A percentile compares a stretch with the other conserved stretches of the same genome.
These are phyloP conservation scores for Ariolimax columbianus DNA, from an alignment of 2,888 invertebrate species.

Conservation along the genomic window DNA sequence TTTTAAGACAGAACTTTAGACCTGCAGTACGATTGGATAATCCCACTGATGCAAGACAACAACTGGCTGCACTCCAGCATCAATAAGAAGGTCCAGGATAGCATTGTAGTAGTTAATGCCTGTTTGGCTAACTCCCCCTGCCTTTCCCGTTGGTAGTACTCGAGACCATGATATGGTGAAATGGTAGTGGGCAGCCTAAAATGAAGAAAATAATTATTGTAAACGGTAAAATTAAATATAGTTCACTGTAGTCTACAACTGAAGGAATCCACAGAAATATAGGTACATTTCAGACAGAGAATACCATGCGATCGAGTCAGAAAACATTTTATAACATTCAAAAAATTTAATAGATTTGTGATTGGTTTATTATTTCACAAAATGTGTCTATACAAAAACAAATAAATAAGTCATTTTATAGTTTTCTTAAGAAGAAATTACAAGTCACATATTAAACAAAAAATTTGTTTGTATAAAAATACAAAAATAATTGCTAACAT, in stretches of 20 bases:
- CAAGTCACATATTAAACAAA: too few species aligned
- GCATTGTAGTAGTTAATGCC: conserved; percentile 88
- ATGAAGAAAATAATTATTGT: not conserved
- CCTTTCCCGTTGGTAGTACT: conserved; percentile 84
- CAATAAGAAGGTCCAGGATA: conserved; percentile 85
- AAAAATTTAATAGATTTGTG: too few species aligned
- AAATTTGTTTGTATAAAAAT: too few species aligned
- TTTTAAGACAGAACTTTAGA: not conserved
- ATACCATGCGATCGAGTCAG: too few species aligned
- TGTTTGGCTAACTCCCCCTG: conserved; percentile 81
- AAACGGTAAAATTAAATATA: not conserved
- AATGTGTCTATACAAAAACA: too few species aligned
- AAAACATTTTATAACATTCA: too few species aligned
- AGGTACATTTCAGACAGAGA: too few species aligned
- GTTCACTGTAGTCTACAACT: not conserved
- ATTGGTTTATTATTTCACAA: too few species aligned
- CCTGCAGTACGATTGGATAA: conserved; percentile 69
- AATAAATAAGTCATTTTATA: too few species aligned
- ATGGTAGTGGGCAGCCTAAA: conserved; percentile 67
- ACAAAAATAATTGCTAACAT: too few species aligned
- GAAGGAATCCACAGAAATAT: not conserved
- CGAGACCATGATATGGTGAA: conserved; percentile 85
- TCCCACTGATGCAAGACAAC: conserved; percentile 81
- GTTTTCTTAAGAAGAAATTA: too few species aligned
- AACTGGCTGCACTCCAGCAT: conserved; percentile 81